Evolutionary conservation across 2,888 invertebrate species (phyloP), one percentile per base, ranked within the genome.

Genomic region (Cryptus viduatorius): DNA sequence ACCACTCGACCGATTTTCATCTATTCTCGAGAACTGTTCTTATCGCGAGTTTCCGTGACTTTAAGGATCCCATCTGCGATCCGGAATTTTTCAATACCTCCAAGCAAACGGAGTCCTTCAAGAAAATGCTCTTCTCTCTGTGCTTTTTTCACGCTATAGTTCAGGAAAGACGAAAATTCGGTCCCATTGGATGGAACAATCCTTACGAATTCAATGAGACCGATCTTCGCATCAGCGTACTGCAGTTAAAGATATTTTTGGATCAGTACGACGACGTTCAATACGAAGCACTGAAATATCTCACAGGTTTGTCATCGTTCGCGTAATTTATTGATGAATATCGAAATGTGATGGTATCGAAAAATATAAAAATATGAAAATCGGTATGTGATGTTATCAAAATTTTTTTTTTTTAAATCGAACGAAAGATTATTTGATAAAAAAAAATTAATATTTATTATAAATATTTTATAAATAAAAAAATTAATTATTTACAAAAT

Each of bases 161-260:
- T 0, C 98, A 98, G 94, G 98, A 99, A 94, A 95, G 98, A 73
- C 94, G 97, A 8, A 98, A 98, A 94, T 98, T 98, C 93, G 98
- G 98, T 0, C 97, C 98, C 0, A 95, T 98, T 44, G 99, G 99
- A 1, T 99, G 98, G 98, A 99, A 99, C 93, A 98, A 98, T 89
- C 96, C 97, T 0, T 99, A 99, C 92, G 98, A 98, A 93, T 99
- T 99, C 94, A 98, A 98, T 92, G 98, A 99, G 93, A 98, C 98
- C 0, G 99, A 99, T 94, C 94, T 99, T 56, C 95, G 97, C 83
- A 98, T 99, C 88, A 98, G 98, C 88, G 96, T 98, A 44, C 96
- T 97, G 90, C 99, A 99, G 93, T 94, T 99, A 42, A 97, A 97
- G 93, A 98, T 98, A 95, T 97, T 98, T 93, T 94, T 98, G 71